phyloP scores from a whole-genome alignment of 2,888 invertebrate species.

The Caenorhabditis afra region DNA sequence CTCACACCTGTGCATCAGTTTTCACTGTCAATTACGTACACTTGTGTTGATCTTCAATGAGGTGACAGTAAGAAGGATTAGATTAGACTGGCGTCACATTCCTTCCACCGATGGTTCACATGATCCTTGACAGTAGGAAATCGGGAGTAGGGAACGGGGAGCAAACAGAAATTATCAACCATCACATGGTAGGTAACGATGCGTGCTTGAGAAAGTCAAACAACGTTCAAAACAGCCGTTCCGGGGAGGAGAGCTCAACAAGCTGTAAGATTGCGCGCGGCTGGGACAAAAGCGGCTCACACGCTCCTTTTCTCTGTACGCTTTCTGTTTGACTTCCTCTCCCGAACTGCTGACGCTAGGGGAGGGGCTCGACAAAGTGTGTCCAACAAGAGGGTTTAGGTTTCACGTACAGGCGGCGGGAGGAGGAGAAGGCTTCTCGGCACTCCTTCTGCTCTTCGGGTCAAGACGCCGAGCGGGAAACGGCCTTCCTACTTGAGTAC shows the following conservation, averaged over 20 bases:
- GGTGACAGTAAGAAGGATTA: constrained; percentile 50
- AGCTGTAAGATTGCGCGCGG: constrained; percentile 52
- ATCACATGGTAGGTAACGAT: constrained; percentile 48
- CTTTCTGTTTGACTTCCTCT: constrained; percentile 45
- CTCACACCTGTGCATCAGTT: constrained; percentile 58
- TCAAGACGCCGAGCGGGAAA: constrained; percentile 41
- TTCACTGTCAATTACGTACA: constrained; percentile 47
- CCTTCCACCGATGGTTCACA: too few relatives aligned
- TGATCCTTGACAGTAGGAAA: too few relatives aligned
- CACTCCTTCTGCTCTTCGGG: constrained; percentile 48
- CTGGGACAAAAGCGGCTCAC: constrained; percentile 59
- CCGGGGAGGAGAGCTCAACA: constrained; percentile 36
- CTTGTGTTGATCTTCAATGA: constrained; percentile 30
- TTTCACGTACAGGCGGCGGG: constrained; percentile 53
- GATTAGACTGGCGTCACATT: neutral
- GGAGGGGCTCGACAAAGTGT: constrained; percentile 42
- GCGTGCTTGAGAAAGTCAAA: constrained; percentile 57
- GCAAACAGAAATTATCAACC: constrained; percentile 13
- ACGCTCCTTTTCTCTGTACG: constrained; percentile 25
- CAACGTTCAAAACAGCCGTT: constrained; percentile 55
- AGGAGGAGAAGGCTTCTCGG: constrained; percentile 28
- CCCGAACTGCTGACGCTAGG: constrained; percentile 16
- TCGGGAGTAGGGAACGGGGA: neutral
- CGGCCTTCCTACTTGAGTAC: constrained; percentile 46
- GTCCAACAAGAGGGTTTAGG: constrained; percentile 58